Base-by-base conservation (phyloP, 2,888 invertebrate species). In the Gastrophysa polygoni region DNA sequence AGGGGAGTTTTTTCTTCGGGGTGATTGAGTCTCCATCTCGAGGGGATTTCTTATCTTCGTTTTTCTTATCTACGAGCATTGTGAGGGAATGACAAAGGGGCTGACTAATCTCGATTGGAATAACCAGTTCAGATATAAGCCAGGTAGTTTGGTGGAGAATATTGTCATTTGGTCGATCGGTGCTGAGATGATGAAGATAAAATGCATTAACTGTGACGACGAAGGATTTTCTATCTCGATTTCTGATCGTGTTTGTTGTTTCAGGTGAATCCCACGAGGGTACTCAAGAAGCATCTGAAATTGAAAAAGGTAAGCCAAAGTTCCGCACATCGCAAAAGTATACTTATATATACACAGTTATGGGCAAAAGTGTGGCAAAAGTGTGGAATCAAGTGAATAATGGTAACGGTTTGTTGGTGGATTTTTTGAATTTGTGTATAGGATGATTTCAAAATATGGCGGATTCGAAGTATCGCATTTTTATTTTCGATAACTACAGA, bases 181-280 rank as follows among this genome's bases (percentile, higher is more conserved):
- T 6, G 3, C 14, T 14, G n/a, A n/a, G 38, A 38, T 38, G 14
- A 38, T 24, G 24, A 14, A 14, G 14, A 38, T 7, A 38, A 2
- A 24, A 7, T 24, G 24, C 24, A 24, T 24, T 24, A 24, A 24
- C 24, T 24, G 24, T 7, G 24, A 24, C 4, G 24, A 24, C 24
- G 24, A 7, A 24, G 3, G 24, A n/a, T 38, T 38, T 38, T 8
- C n/a, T 14, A 11, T 14, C 38, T 38, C 14, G 14, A 14, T 38
- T 38, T 38, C 6, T 38, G 38, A 38, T 38, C 11, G n/a, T 2
- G 11, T 47, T 10, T 59, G 8, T 61, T 71, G 58, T 80, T 80
- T 57, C 75, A 81, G 81, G 77, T 76, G 81, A 81, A 59, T 71
- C 76, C 44, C 75, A 75, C 57, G 81, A 81, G 64, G 78, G 78